Base-by-base conservation (phyloP, 2,797 vertebrate genomes). In the Catamblyrhynchus diadema region DNA sequence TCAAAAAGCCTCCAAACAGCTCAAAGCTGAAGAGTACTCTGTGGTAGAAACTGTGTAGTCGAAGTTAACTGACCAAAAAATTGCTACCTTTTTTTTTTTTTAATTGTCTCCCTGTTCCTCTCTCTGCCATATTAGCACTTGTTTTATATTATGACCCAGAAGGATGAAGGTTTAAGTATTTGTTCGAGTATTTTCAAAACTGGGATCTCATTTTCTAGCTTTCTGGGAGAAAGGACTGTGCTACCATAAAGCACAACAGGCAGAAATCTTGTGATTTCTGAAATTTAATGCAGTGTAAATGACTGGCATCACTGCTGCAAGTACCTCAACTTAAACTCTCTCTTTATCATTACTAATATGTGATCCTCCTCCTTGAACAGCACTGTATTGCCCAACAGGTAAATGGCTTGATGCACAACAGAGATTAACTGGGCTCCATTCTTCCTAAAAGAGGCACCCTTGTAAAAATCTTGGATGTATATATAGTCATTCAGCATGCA, bases 1-100 rank as follows among this genome's bases (percentile, higher is more conserved):
- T 62, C 66, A 54, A 74, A 75, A 88, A 39, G 10, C 39, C 35
- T 44, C 35, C 10, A 2, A n/a, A 54, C 33, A 90, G 23, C 48
- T 73, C 42, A 20, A 69, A 35, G 41, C 80, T 73, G 51, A 27
- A 28, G n/a, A 66, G 33, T 18, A 20, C n/a, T 62, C 78, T 35
- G 64, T 0, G 0, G 39, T 56, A 64, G 33, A 54, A 78, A 64
- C 50, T 3, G 16, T 14, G 48, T 5, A 74, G 66, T n/a, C 0
- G 0, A 82, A 83, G 25, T 67, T 60, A 64, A 57, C 39, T 71
- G 35, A 69, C 44, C 21, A 70, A 81, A 65, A 70, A n/a, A 56
- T 28, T 69, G 37, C 41, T 79, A 88, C 62, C 72, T 91, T 89
- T 39, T 14, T 18, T 47, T 79, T 79, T 81, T 75, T 67, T 30